Evolutionary conservation across 2,113 vertebrate species (phyloP).

Genomic region (Eclectus roratus): DNA sequence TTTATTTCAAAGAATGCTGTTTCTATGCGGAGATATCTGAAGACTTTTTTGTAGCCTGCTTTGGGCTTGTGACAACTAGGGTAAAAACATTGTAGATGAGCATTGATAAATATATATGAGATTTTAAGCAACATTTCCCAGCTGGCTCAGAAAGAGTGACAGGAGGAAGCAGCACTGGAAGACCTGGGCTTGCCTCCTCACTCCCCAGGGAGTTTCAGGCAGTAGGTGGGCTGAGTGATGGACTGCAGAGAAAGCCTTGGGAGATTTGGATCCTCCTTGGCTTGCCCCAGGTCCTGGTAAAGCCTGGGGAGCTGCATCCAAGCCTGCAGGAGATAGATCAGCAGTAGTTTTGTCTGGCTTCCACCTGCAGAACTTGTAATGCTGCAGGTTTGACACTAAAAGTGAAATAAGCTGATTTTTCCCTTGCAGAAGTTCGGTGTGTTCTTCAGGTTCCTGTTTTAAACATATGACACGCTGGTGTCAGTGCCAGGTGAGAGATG

Average conservation of each 20-base stretch:
- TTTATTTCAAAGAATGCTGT: neutral
- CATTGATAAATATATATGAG: neutral
- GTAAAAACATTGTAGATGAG: neutral
- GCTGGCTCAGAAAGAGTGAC: neutral
- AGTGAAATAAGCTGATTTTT: neutral
- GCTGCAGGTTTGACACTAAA: neutral
- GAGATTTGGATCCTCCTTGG: neutral
- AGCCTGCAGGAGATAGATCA: neutral
- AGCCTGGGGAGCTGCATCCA: neutral
- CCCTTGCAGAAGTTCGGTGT: neutral
- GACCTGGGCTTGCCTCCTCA: neutral
- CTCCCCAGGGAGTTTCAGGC: neutral
- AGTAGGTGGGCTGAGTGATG: neutral
- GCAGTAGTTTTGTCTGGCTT: neutral
- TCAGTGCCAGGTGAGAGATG: conserved; percentile 17
- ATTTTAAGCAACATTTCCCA: neutral
- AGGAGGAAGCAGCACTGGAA: neutral
- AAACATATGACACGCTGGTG: neutral
- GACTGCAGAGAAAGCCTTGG: neutral
- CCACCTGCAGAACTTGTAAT: neutral
- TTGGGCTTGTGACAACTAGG: neutral
- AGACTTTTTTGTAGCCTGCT: neutral
- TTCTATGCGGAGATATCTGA: neutral
- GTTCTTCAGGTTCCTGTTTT: neutral
- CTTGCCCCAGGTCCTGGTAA: neutral